Evolutionary conservation across 2,113 vertebrate genomes (phyloP), one percentile per base, ranked within the genome.

Genomic region (Amblyopsis rosae): DNA sequence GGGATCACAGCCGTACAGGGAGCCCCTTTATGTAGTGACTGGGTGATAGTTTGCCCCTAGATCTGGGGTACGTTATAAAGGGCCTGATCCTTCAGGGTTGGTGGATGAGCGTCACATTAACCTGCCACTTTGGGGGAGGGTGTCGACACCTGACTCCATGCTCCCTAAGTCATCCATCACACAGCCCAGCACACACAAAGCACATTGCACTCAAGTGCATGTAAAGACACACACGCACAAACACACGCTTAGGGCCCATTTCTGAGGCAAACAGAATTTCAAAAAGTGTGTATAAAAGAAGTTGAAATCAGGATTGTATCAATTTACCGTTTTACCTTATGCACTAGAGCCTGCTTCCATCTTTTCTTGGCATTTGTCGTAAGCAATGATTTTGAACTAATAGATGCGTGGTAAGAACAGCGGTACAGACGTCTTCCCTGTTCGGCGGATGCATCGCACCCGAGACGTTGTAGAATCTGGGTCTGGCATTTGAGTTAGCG

Each of bases 401-500:
- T 54, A 63, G 60, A 49, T 56, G n/a, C 8, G 16, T 10, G 49
- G 13, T 33, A 33, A 12, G 9, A 53, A 53, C 65, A 71, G 76
- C 59, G 54, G 59, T 68, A 82, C 62, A 77, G 76, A 73, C 84
- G 75, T 68, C 75, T 82, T 12, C 12, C 72, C 76, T 72, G 83
- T 79, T 62, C 84, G 82, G 67, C 50, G 73, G 73, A 70, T 63
- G 50, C 10, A 35, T 49, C 13, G 72, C 62, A 16, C 66, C 63
- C 35, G 57, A 83, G 78, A 68, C 67, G 48, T 67, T 74, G 60
- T 76, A 70, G 67, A 85, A 83, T 83, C 83, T 76, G 59, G 66
- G 60, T 74, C 73, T 89, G 79, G 80, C 69, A 76, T 91, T 88
- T 83, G 62, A 84, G 73, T 79, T 75, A 85, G 89, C 69, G 69